Base-by-base conservation (phyloP, 23 tunicate species). In the Halocynthia aurantium region DNA sequence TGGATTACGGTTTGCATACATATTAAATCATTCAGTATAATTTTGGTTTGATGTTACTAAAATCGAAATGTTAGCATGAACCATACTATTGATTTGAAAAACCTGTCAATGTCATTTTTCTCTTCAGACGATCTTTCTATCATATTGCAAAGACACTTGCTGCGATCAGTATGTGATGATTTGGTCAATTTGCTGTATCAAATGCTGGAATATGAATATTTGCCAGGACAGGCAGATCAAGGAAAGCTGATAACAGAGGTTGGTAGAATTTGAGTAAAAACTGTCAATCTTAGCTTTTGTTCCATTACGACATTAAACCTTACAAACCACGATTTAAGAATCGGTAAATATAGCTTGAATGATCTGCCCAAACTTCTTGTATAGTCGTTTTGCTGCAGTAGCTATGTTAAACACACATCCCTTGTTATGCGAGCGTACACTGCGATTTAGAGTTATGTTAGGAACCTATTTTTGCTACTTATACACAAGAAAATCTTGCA, bases 191-290 rank as follows among this genome's bases (percentile, higher is more conserved):
- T 63, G 20, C 58, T 89, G 18, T 84, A 80, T 75, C 54, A 72
- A 10, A 73, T 89, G 80, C 22, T 76, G 52, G 83, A 72, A 5
- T 21, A 52, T 15, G 96, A 89, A 61, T 89, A 71, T 78, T 31
- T 81, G 22, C 66, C 82, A 10, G 88, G 76, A 7, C 55, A 75
- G 9, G 82, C 76, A 44, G 77, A 80, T 11, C 70, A 57, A 6
- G 74, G 61, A 11, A 71, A 86, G 56, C 22, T 89, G 52, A 70
- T 80, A 7, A 77, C 69, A 20, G 85, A 89, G 65, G 82, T 76
- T 53, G 5, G 78, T 8, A 74, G 44, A 31, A 31, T 31, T 31
- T 31, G 4, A 31, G 44, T 31, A 4, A 31, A 66, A 73, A 12
- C 64, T 60, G 17, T n/a, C n/a, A 15, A 15, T 60, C 64, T 15